Evolutionary conservation across 2,888 invertebrate genomes (phyloP), one percentile per base, ranked within the genome.

Genomic region (Pollenia labialis): DNA sequence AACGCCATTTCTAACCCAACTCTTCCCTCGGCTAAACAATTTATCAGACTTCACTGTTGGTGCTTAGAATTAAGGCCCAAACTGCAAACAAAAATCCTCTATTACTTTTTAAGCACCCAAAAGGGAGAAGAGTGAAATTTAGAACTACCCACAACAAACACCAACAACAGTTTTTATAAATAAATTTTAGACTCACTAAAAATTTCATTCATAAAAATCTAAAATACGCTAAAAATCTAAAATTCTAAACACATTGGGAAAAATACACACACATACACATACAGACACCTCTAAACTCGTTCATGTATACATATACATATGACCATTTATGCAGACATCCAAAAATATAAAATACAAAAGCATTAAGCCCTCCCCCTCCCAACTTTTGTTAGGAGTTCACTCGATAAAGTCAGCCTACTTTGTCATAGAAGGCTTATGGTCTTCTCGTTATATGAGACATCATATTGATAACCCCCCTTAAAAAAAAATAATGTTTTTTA

Each of bases 201-300:
- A 90, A 90, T 90, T 92, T 92, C 92, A 92, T 92, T 92, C 92
- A 92, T 91, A 91, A 92, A 92, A 91, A 90, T 83, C 92, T 90
- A 92, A 91, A 91, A 87, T 91, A 90, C 92, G 91, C 91, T 90
- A 90, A 92, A 92, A 83, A 91, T 92, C 92, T 92, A 92, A 92
- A 92, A 91, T 92, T 92, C 92, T 92, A 92, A 92, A 91, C 91
- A 91, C 90, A 79, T 85, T 60, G 54, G 12, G 81, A 79, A 48
- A 12, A 32, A 62, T 10, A 72, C 79, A 44, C 11, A 66, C 50
- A 52, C 6, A 32, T 46, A 16, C 14, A 14, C 40, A 23, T 9
- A 12, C 16, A 46, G 16, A 60, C 54, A 72, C 60, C 75, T 69
- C 18, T 62, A 3, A 10, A 1, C 32, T 7, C 52, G 42, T 9